phyloP scores from a whole-genome alignment of 2,113 vertebrate species.

The Gambusia affinis region DNA sequence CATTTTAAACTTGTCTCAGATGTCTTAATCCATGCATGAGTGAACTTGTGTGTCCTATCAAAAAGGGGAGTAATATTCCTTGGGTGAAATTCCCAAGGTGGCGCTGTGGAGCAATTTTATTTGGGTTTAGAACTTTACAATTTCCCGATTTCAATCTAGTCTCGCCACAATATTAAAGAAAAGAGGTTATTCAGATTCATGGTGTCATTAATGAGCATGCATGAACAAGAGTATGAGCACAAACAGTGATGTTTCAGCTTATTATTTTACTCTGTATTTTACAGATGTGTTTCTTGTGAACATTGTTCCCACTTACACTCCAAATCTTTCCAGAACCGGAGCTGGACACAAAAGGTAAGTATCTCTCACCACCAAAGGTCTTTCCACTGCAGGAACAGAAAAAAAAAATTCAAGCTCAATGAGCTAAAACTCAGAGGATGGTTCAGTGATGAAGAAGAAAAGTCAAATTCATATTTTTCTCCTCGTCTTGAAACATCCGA shows the following conservation, averaged over 20 bases:
- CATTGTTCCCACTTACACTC: constrained; percentile 84
- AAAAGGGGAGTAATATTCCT: too few species aligned
- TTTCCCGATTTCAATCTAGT: too few species aligned
- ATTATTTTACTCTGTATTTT: background rate
- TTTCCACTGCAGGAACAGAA: constrained; percentile 85
- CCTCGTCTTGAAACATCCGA: constrained; percentile 8
- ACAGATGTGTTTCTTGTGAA: background rate
- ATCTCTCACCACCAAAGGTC: constrained; percentile 91
- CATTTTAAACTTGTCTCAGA: too few species aligned
- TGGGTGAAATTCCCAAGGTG: too few species aligned
- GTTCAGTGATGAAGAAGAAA: constrained; percentile 20
- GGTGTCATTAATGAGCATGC: background rate
- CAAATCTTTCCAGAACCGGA: constrained; percentile 89
- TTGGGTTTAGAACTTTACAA: too few species aligned
- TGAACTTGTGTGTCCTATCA: too few species aligned
- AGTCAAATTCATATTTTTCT: constrained; percentile 4
- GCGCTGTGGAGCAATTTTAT: too few species aligned
- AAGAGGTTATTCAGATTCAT: too few species aligned
- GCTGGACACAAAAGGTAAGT: constrained; percentile 95
- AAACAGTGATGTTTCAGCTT: background rate
- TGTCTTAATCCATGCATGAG: too few species aligned
- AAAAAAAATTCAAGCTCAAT: background rate
- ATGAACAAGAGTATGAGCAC: background rate
- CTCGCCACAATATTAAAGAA: too few species aligned
- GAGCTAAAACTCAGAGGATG: background rate